Evolutionary conservation across 2,888 invertebrate genomes (phyloP), one percentile per base, ranked within the genome.

Genomic region (Watsonalla binaria): DNA sequence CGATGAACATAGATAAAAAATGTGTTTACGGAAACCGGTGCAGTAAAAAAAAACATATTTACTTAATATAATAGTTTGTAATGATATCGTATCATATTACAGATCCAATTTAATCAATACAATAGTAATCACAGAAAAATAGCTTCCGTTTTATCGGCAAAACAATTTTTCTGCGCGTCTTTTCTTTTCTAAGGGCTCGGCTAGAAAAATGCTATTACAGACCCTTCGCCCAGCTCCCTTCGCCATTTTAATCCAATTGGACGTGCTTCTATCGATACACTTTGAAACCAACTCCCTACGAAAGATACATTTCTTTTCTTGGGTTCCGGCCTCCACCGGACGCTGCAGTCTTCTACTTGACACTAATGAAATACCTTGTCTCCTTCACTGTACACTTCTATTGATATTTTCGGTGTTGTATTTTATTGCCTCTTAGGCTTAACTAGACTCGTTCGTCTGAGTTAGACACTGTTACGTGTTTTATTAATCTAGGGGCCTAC

Each of bases 161-260:
- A 84, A 82, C 80, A 82, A 81, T 85, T 86, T 85, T 83, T 84
- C 71, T 75, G 70, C 65, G 65, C 61, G 65, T 73, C 76, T 71
- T 76, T 78, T 65, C 24, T 24, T 24, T 24, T 24, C 24, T 24
- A 24, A 69, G 70, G 69, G 72, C 64, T 73, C 72, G 63, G 63
- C 80, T 78, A 76, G 73, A 82, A 76, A 84, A 87, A 86, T 84
- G 80, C 80, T 79, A 84, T 87, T 86, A 84, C 76, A 67, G 82
- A 74, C 80, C 81, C 77, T 80, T 74, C 74, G 74, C 70, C 64
- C 69, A 69, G 70, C 70, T 74, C 70, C 76, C 75, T 79, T 59
- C 71, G 71, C 71, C 64, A 78, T 78, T 84, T 80, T 82, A 84
- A 86, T 84, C 81, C 82, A 82, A 85, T 84, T 82, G 81, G 77